Evolutionary conservation across 2,113 vertebrate species (phyloP).

Genomic region (Rhodinocichla rosea): DNA sequence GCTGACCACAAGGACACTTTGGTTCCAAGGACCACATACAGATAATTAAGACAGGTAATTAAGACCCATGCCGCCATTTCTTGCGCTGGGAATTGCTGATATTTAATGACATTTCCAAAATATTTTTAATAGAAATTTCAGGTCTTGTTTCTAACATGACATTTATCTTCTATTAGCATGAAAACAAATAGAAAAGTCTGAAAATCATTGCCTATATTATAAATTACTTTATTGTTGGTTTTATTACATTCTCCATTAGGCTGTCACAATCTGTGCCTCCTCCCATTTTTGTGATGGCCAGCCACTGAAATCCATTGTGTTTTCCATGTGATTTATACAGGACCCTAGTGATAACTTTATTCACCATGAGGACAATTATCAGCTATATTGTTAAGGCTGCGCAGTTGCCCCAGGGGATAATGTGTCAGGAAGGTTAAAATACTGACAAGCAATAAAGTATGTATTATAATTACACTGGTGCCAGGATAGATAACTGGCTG

Average conservation of each 20-base stretch:
- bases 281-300: neutral
- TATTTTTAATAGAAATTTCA: constrained; percentile 64
- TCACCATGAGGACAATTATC: constrained; percentile 63
- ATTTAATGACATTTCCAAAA: constrained; percentile 59
- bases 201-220: constrained; percentile 31
- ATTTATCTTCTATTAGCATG: constrained; percentile 58
- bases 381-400: constrained; percentile 41
- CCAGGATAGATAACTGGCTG: neutral
- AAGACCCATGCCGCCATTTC: neutral
- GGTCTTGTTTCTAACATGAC: constrained; percentile 53
- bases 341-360: constrained; percentile 35
- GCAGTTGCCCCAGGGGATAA: constrained; percentile 50
- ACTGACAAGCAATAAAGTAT: constrained; percentile 55
- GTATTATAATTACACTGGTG: neutral
- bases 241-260: constrained; percentile 54
- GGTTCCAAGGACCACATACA: neutral
- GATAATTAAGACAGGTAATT: constrained; percentile 4
- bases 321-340: constrained; percentile 57
- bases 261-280: constrained; percentile 26
- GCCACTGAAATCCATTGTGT: constrained; percentile 35
- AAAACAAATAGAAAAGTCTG: constrained; percentile 51
- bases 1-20: neutral
- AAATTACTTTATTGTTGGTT: constrained; percentile 47
- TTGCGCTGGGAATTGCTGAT: neutral
- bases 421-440: constrained; percentile 57